Base-by-base conservation (phyloP, 2,888 invertebrate species). In the Slavum lentiscoides region DNA sequence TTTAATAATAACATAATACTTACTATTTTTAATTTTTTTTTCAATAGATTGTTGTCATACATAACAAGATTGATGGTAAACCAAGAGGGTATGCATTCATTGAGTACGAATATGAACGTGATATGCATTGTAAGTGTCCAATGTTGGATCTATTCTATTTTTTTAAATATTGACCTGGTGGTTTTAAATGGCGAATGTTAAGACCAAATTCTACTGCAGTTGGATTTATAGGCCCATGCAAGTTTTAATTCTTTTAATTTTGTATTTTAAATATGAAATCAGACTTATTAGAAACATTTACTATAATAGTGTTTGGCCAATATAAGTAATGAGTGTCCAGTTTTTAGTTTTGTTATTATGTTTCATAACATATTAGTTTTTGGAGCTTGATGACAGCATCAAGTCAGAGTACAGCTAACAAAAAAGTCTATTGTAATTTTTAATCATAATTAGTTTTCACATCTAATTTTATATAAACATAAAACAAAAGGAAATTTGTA, bases 31-130 rank as follows among this genome's bases (percentile, higher is more conserved):
- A n/a, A n/a, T n/a, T n/a, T n/a, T n/a, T n/a, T n/a, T n/a, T 59
- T n/a, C 21, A 39, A 64, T 88, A 96, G 95, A 97, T 98, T 86
- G 91, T 92, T 84, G 90, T 98, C 87, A 92, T 94, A 83, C 93
- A 92, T 86, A 95, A 95, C 88, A 93, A 92, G 84, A 91, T 93
- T 83, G 92, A 91, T 86, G 94, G 92, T 84, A 99, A 98, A 88
- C 98, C 98, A 15, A 91, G 98, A 84, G 99, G 99, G 83, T 99
- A 98, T 89, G 98, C 98, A 68, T 99, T 99, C 90, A 97, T 99
- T 85, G 99, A 99, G 88, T 99, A 97, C 88, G 98, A 98, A 87
- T 97, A 98, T 88, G 98, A 98, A 88, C 89, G 97, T 83, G 99
- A 99, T 88, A 99, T 99, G 99, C 98, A 98, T 89, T 96, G 97